Evolutionary conservation across 2,888 invertebrate species (phyloP), one percentile per base, ranked within the genome.

Genomic region (Hemaris fuciformis): DNA sequence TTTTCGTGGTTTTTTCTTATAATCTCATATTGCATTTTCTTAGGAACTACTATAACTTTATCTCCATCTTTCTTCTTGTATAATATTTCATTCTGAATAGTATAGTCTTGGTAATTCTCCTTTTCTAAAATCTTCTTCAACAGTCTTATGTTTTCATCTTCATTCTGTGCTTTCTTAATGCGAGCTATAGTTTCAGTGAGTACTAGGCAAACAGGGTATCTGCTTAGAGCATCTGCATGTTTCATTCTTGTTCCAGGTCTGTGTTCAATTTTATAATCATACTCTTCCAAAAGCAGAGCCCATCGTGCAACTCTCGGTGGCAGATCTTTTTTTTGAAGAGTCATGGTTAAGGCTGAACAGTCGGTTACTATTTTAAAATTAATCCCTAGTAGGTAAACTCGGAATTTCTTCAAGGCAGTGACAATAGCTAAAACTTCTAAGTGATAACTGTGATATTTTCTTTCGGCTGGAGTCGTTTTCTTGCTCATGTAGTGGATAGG

Each of bases 11-110:
- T 65, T 15, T 62, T 72, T 41, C 66, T 68, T 3, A 87, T 83
- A 1, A 86, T 72, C 61, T 84, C 76, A 22, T 43, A 15, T 25
- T 69, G 62, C n/a, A n/a, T n/a, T n/a, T n/a, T n/a, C n/a, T n/a
- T n/a, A n/a, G n/a, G n/a, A n/a, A n/a, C n/a, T n/a, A n/a, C n/a
- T n/a, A n/a, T n/a, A n/a, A n/a, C n/a, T n/a, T n/a, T n/a, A n/a
- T n/a, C n/a, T n/a, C n/a, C n/a, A n/a, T n/a, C n/a, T n/a, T n/a
- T n/a, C n/a, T n/a, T n/a, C n/a, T n/a, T n/a, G n/a, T n/a, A n/a
- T n/a, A n/a, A n/a, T n/a, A n/a, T n/a, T n/a, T n/a, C n/a, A n/a
- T n/a, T n/a, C n/a, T n/a, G n/a, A n/a, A n/a, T n/a, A n/a, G n/a
- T n/a, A n/a, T n/a, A n/a, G n/a, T n/a, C n/a, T n/a, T n/a, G n/a